These are phyloP conservation scores for Subacronicta megacephala DNA, from an alignment of 2,888 invertebrate species.

Conservation along the genomic window DNA sequence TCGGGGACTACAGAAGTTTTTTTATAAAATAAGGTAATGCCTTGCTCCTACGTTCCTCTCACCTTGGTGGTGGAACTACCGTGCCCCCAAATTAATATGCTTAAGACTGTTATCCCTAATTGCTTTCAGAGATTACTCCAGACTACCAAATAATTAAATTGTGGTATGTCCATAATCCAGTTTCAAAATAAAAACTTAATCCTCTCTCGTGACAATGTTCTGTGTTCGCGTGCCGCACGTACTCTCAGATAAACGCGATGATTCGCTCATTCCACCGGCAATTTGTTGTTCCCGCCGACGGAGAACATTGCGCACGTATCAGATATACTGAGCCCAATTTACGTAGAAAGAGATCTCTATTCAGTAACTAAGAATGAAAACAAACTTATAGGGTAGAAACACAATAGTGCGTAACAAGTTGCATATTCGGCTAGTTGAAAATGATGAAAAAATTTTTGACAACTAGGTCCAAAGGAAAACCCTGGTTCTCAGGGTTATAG, in stretches of 20 bases:
- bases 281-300: constrained; percentile 40
- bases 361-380: constrained; percentile 23
- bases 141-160: constrained; percentile 32
- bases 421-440: too few relatives aligned
- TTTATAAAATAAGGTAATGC: too few relatives aligned
- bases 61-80: too few relatives aligned
- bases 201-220: constrained; percentile 31
- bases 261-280: constrained; percentile 49
- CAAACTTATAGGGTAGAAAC: background rate
- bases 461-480: too few relatives aligned
- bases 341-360: constrained; percentile 46
- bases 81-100: too few relatives aligned
- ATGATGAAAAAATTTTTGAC: too few relatives aligned
- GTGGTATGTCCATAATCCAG: background rate
- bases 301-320: constrained; percentile 60
- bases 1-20: too few relatives aligned
- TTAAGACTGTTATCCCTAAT: too few relatives aligned
- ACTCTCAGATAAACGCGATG: constrained; percentile 34
- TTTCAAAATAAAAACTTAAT: constrained; percentile 39
- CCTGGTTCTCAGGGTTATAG: too few relatives aligned
- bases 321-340: constrained; percentile 59
- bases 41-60: too few relatives aligned
- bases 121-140: too few relatives aligned
- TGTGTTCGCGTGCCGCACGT: constrained; percentile 52
- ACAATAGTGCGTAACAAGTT: background rate